Evolutionary conservation across 2,888 invertebrate species (phyloP).

Genomic region (Aproaerema taeniolella): DNA sequence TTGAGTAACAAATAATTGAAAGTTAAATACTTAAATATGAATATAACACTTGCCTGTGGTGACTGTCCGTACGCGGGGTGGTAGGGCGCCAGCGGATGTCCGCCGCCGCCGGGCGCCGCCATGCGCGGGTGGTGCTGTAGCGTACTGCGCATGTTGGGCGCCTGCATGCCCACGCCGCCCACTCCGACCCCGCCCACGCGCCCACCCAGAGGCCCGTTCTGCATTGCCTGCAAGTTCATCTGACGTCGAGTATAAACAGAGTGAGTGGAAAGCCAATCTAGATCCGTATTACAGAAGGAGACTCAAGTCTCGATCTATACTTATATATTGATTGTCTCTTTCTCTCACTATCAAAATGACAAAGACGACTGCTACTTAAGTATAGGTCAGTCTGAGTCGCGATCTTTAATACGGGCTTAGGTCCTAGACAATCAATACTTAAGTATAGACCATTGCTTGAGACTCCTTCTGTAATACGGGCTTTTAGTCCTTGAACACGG

Average conservation of each 20-base stretch:
- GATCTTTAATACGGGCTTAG: background rate
- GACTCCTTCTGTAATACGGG: too few species aligned
- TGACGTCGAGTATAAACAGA: background rate
- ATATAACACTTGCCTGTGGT: too few species aligned
- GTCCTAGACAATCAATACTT: too few species aligned
- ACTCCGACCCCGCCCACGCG: slow-evolving; percentile 64
- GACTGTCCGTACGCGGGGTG: slow-evolving; percentile 77
- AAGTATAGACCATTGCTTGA: too few species aligned
- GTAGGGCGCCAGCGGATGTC: slow-evolving; percentile 75
- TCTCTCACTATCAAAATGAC: too few species aligned
- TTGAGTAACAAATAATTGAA: too few species aligned
- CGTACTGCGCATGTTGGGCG: slow-evolving; percentile 76
- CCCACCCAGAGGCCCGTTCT: slow-evolving; percentile 87
- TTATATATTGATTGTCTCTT: too few species aligned
- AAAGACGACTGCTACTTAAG: too few species aligned
- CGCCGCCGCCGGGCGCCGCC: slow-evolving; percentile 61
- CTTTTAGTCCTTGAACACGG: too few species aligned
- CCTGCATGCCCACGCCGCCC: slow-evolving; percentile 54
- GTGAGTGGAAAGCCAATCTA: background rate
- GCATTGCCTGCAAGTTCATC: slow-evolving; percentile 78
- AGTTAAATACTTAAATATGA: too few species aligned
- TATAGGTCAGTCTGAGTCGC: too few species aligned
- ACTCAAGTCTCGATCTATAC: background rate
- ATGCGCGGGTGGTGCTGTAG: slow-evolving; percentile 78
- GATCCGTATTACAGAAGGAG: background rate